These are phyloP conservation scores for Stylophora pistillata DNA, from an alignment of 64 coral and sea anemone species.

Conservation along the genomic window DNA sequence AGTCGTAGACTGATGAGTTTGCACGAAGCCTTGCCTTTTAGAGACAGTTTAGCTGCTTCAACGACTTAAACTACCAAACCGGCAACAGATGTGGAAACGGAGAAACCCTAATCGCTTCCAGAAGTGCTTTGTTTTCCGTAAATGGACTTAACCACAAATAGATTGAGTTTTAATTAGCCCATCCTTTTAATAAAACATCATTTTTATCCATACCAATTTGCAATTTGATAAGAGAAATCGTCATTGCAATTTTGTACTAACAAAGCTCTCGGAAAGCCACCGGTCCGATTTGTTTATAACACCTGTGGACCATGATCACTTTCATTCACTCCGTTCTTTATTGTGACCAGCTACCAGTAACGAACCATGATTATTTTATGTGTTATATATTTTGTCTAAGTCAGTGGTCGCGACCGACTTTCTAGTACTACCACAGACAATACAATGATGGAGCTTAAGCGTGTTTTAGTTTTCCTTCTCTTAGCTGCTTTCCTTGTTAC, in stretches of 20 bases:
- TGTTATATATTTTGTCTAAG: background rate
- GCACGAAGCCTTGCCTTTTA: too few species aligned
- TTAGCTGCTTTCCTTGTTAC: slow-evolving; percentile 4
- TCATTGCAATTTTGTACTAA: background rate
- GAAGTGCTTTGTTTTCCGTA: too few species aligned
- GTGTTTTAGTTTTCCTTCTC: background rate
- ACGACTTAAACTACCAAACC: too few species aligned
- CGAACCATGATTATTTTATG: slow-evolving; percentile 46
- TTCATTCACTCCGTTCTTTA: background rate
- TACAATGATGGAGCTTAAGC: background rate
- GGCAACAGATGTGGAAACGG: too few species aligned
- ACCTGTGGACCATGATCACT: background rate
- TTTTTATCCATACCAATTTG: background rate
- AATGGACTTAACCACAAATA: too few species aligned
- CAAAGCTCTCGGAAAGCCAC: background rate
- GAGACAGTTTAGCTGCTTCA: too few species aligned
- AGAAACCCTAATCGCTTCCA: too few species aligned
- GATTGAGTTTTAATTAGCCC: too few species aligned
- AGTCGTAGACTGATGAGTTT: too few species aligned
- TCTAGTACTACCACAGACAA: background rate
- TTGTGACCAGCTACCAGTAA: background rate
- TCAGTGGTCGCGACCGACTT: background rate
- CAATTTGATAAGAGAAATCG: background rate
- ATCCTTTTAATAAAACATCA: background rate
- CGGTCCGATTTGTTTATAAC: background rate